A percentile compares a stretch with the other conserved stretches of the same genome.
phyloP scores from a whole-genome alignment of 2,797 vertebrate species.

The Podarcis lilfordi region DNA sequence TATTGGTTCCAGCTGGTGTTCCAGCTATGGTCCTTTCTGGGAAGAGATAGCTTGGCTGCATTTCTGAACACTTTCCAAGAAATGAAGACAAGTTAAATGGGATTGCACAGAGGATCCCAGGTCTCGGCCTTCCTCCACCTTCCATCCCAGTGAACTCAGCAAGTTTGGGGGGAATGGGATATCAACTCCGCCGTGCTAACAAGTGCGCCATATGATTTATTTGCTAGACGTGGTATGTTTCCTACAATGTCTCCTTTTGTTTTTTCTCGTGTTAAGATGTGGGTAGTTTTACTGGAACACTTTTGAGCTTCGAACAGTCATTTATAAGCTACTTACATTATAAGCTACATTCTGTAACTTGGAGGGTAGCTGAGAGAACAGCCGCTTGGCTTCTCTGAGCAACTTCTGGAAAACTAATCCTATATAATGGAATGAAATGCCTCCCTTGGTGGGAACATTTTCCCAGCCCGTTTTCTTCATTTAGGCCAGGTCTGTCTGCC shows the following conservation, averaged over 20 bases:
- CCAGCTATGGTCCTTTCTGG: no score
- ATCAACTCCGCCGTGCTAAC: background rate
- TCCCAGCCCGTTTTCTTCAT: constrained; percentile 45
- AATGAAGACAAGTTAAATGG: background rate
- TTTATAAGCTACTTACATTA: constrained; percentile 69
- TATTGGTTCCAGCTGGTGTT: no score
- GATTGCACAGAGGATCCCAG: background rate
- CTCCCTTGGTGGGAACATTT: constrained; percentile 54
- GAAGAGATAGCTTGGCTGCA: no score
- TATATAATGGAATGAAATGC: constrained; percentile 68
- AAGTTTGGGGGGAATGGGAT: background rate
- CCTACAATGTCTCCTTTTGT: constrained; percentile 9
- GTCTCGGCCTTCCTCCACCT: background rate
- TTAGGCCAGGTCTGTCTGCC: constrained; percentile 65
- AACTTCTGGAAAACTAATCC: constrained; percentile 75
- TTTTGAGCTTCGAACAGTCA: constrained; percentile 49
- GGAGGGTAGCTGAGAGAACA: constrained; percentile 3
- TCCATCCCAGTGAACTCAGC: background rate
- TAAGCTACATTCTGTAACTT: constrained; percentile 63
- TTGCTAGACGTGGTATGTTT: constrained; percentile 26
- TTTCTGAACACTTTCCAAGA: background rate
- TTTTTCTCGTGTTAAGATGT: constrained; percentile 46
- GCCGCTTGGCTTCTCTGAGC: constrained; percentile 42
- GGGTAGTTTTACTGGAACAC: constrained; percentile 50
- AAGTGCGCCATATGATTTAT: constrained; percentile 26